Conservation (phyloP, 2,888 invertebrate species). For the Laothoe populi region DNA sequence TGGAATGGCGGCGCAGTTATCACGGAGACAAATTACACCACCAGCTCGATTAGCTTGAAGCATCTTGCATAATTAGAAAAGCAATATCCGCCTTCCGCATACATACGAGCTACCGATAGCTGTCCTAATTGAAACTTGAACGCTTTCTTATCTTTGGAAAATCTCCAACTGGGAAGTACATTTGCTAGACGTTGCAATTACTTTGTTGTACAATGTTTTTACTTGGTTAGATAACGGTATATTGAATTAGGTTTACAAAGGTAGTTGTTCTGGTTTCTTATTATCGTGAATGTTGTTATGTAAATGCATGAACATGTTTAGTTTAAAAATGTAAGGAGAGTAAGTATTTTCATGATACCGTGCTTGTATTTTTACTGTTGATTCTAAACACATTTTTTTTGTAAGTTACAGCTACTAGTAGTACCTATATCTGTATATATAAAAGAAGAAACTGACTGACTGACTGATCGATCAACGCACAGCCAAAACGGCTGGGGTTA, state of each 20-base stretch:
- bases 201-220: slow-evolving; percentile 16
- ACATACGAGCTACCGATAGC: slow-evolving; percentile 53
- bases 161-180: slow-evolving; percentile 38
- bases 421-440: no score
- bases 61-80: slow-evolving; percentile 55
- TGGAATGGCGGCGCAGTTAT: slow-evolving; percentile 37
- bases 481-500: no score
- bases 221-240: slow-evolving; percentile 12
- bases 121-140: slow-evolving; percentile 60
- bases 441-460: no score
- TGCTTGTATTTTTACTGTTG: no score
- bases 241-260: slow-evolving; percentile 8
- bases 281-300: no score
- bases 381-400: no score
- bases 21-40: slow-evolving; percentile 50
- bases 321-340: no score
- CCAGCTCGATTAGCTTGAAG: slow-evolving; percentile 35
- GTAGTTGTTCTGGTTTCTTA: no score
- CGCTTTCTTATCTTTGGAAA: slow-evolving; percentile 51
- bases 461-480: no score
- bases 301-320: no score
- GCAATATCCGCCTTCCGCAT: slow-evolving; percentile 60
- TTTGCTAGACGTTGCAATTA: slow-evolving; percentile 25
- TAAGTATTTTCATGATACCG: no score
- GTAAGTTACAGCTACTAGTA: no score